phyloP scores from a whole-genome alignment of 2,888 invertebrate species.

The Nomada ferruginata region DNA sequence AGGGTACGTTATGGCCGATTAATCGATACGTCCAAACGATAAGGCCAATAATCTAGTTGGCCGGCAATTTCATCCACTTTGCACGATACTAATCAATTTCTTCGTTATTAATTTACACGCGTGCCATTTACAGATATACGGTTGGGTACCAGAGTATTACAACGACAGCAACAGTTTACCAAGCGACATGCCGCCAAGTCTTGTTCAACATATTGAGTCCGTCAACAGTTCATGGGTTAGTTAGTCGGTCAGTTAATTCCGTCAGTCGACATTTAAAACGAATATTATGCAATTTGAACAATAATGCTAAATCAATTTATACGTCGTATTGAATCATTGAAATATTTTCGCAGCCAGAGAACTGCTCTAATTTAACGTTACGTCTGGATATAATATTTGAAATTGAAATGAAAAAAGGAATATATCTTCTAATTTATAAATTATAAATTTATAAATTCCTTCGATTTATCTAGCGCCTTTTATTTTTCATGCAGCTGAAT shows the following conservation, averaged over 20 bases:
- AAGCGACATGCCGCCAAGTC: slow-evolving; percentile 86
- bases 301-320: too few relatives aligned
- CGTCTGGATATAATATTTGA: too few relatives aligned
- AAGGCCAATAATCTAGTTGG: background rate
- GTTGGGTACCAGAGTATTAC: slow-evolving; percentile 90
- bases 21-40: background rate
- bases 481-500: slow-evolving; percentile 87
- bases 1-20: slow-evolving; percentile 85
- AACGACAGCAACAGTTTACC: slow-evolving; percentile 86
- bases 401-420: too few relatives aligned
- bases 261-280: slow-evolving; percentile 58
- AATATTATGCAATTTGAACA: background rate
- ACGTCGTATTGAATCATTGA: too few relatives aligned
- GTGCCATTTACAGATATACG: slow-evolving; percentile 87
- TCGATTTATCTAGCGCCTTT: background rate
- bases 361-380: too few relatives aligned
- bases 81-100: background rate
- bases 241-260: slow-evolving; percentile 70
- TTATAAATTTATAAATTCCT: background rate
- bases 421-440: background rate
- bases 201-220: slow-evolving; percentile 85
- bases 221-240: slow-evolving; percentile 73
- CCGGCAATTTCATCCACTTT: background rate
- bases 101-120: background rate
- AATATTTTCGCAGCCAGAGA: too few relatives aligned